These are phyloP conservation scores for Ornithoptera alexandrae DNA, from an alignment of 2,888 invertebrate genomes.

Conservation along the genomic window DNA sequence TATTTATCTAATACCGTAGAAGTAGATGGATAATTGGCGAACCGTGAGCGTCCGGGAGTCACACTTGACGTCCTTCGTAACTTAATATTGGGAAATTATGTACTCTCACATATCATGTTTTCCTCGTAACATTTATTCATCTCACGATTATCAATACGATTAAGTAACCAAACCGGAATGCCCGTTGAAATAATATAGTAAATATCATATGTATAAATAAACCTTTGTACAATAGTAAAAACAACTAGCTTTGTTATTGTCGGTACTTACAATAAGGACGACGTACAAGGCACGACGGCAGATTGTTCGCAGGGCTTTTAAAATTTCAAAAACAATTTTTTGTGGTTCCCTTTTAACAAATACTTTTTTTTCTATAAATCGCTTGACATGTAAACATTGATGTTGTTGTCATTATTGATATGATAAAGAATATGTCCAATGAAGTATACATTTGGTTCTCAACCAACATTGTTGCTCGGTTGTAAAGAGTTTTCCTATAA, in stretches of 20 bases:
- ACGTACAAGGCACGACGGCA: conserved; percentile 58
- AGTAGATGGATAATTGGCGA: conserved; percentile 62
- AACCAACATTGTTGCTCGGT: no score
- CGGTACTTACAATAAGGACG: conserved; percentile 57
- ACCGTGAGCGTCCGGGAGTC: conserved; percentile 71
- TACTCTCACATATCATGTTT: conserved; percentile 22
- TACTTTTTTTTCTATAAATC: conserved; percentile 48
- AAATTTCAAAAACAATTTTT: conserved; percentile 55
- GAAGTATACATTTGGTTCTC: no score
- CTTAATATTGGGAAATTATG: conserved; percentile 58
- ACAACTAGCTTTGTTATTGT: conserved; percentile 48
- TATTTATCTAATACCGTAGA: conserved; percentile 47
- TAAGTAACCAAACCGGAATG: conserved; percentile 24
- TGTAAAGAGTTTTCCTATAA: no score
- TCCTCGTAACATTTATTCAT: conserved; percentile 23
- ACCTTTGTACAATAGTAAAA: conserved; percentile 47
- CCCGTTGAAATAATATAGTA: conserved; percentile 7
- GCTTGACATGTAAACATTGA: conserved; percentile 5
- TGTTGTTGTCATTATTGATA: no score
- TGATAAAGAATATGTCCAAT: no score
- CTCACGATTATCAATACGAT: conserved; percentile 1
- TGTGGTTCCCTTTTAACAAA: conserved; percentile 47
- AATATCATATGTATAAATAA: conserved; percentile 31
- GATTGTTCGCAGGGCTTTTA: conserved; percentile 49
- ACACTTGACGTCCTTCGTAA: conserved; percentile 64